Evolutionary conservation across 2,888 invertebrate genomes (phyloP).

Genomic region (Bembecia ichneumoniformis): DNA sequence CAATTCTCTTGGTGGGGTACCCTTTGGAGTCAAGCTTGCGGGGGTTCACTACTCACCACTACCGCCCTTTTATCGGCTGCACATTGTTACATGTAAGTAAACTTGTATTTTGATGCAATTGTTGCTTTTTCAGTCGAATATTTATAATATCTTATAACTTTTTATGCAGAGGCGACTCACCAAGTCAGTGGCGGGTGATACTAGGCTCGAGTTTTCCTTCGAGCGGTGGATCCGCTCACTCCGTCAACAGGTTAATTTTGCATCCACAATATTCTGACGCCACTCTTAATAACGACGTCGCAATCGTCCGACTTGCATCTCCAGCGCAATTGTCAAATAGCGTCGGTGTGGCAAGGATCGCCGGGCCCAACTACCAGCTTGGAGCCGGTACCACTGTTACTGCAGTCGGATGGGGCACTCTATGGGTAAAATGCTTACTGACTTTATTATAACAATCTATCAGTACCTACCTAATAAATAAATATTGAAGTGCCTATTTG

Average conservation of each 20-base stretch:
- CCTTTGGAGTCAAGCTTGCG: slow-evolving; percentile 32
- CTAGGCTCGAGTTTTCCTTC: slow-evolving; percentile 19
- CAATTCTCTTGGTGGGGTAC: slow-evolving; percentile 21
- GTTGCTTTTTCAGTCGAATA: not conserved
- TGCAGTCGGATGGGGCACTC: slow-evolving; percentile 33
- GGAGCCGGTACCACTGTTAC: slow-evolving; percentile 17
- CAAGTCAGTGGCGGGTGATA: slow-evolving; percentile 25
- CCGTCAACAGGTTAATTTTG: slow-evolving; percentile 14
- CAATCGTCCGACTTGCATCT: slow-evolving; percentile 25
- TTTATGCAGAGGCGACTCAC: slow-evolving; percentile 23
- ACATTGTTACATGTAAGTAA: slow-evolving; percentile 37
- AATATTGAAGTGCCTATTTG: no score
- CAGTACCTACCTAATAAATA: no score
- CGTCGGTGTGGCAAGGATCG: slow-evolving; percentile 22
- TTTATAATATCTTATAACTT: not conserved
- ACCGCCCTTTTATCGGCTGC: slow-evolving; percentile 34
- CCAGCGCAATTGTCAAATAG: slow-evolving; percentile 14
- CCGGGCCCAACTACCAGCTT: slow-evolving; percentile 20
- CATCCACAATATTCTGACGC: slow-evolving; percentile 21
- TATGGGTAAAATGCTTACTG: slow-evolving; percentile 19
- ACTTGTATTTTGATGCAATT: slow-evolving; percentile 3
- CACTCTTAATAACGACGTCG: slow-evolving; percentile 26
- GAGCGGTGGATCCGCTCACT: slow-evolving; percentile 20
- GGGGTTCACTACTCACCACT: slow-evolving; percentile 32
- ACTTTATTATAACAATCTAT: not conserved